Evolutionary conservation across 2,888 invertebrate species (phyloP), one percentile per base, ranked within the genome.

Genomic region (Meiosimyza decipiens): DNA sequence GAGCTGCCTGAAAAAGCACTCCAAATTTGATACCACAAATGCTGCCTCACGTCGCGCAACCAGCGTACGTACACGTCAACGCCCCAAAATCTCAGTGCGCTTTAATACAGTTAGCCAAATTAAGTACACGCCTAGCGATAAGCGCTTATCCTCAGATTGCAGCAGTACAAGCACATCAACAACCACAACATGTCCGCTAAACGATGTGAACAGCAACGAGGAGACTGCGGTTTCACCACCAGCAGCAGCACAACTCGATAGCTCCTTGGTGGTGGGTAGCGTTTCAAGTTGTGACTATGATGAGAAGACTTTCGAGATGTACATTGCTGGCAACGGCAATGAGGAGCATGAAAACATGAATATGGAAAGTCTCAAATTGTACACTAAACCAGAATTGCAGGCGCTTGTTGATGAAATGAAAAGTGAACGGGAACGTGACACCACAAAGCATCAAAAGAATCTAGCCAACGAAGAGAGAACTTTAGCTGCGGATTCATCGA

Each of bases 11-110:
- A 85, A 85, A 73, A 86, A 86, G 57, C 82, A 85, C 15, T 86
- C 86, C 3, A 86, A 85, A 40, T 84, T 84, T 65, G 84, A 84
- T 62, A 81, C 78, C 52, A 79, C 71, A 33, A 80, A 77, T 16
- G 92, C 93, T 82, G 92, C 92, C 1, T 89, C 91, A 0, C 90
- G 92, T 68, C 87, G 92, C 55, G 91, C 92, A 11, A 91, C 92
- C 5, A 92, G 92, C 22, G 89, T 90, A 62, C 89, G 91, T 79
- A 87, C 90, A 51, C 90, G 89, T 74, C 89, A 89, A 60, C 82
- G 85, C 2, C 85, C 86, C 50, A 87, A 90, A 82, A 84, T 85
- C 52, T 86, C 86, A 6, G 87, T 87, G 12, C 82, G 86, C 13
- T 87, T 85, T 57, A 86, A 87, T 72, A 86, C 87, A 0, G 87